These are phyloP conservation scores for Rutpela maculata DNA, from an alignment of 2,888 invertebrate genomes.

Conservation along the genomic window DNA sequence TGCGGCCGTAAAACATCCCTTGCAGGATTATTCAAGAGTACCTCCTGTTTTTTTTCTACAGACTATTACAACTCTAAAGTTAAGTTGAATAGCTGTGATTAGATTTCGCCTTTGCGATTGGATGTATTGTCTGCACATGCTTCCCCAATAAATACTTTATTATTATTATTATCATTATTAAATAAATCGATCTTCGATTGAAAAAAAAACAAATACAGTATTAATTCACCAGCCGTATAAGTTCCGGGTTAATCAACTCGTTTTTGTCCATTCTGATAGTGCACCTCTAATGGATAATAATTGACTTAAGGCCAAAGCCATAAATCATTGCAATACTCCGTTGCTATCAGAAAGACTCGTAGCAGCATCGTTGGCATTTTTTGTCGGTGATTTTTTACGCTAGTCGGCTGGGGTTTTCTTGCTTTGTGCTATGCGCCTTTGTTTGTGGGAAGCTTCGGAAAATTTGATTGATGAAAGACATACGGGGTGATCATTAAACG, in stretches of 20 bases:
- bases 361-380: conserved; percentile 33
- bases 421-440: conserved; percentile 40
- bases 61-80: no score
- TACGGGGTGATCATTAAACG: conserved; percentile 42
- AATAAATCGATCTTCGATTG: background rate
- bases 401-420: conserved; percentile 29
- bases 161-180: no score
- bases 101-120: no score
- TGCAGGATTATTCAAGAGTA: no score
- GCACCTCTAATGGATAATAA: conserved; percentile 44
- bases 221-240: conserved; percentile 7
- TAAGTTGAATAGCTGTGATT: no score
- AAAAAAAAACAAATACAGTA: background rate
- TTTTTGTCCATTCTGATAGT: conserved; percentile 27
- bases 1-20: no score
- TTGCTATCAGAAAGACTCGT: conserved; percentile 31
- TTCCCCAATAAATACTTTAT: no score
- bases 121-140: no score
- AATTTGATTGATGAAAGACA: conserved; percentile 47
- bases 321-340: conserved; percentile 37
- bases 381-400: conserved; percentile 38
- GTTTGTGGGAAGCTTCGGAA: conserved; percentile 42
- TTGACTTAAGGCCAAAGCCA: conserved; percentile 38
- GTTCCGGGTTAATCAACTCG: conserved; percentile 24
- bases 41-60: no score